These are phyloP conservation scores for Fregata magnificens DNA, from an alignment of 2,113 vertebrate genomes.

Conservation along the genomic window DNA sequence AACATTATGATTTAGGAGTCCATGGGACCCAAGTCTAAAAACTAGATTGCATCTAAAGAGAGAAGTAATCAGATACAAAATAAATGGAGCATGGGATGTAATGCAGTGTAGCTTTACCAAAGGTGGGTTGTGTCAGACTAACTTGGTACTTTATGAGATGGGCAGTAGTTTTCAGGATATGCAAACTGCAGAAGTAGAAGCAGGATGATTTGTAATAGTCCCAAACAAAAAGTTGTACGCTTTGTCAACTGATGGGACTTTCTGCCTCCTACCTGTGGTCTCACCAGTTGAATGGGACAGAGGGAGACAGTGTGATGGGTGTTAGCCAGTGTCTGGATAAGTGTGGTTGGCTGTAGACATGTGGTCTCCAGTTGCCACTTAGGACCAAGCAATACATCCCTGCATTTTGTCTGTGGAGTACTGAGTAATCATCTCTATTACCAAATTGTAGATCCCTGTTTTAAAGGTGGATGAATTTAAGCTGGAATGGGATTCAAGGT, in stretches of 20 bases:
- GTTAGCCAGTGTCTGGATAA: neutral
- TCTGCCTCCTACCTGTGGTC: neutral
- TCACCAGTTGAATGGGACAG: neutral
- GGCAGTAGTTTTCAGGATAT: neutral
- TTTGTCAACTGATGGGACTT: neutral
- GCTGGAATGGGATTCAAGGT: neutral
- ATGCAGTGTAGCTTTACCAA: neutral
- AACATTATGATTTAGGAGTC: neutral
- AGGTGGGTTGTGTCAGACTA: neutral
- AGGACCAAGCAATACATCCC: neutral
- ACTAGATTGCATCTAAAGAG: neutral
- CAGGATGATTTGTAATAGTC: neutral
- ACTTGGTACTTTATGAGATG: fast-evolving
- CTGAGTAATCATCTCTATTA: neutral
- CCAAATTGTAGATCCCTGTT: neutral
- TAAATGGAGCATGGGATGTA: neutral
- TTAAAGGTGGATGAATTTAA: neutral
- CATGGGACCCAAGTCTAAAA: neutral
- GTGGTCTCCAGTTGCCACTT: neutral
- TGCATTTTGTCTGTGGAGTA: neutral
- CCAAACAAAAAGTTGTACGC: neutral
- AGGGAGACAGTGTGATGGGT: neutral
- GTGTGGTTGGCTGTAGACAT: neutral
- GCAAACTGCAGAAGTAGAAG: neutral
- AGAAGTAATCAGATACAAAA: neutral